Base-by-base conservation (phyloP, 2,888 invertebrate genomes). In the Itoplectis maculator region DNA sequence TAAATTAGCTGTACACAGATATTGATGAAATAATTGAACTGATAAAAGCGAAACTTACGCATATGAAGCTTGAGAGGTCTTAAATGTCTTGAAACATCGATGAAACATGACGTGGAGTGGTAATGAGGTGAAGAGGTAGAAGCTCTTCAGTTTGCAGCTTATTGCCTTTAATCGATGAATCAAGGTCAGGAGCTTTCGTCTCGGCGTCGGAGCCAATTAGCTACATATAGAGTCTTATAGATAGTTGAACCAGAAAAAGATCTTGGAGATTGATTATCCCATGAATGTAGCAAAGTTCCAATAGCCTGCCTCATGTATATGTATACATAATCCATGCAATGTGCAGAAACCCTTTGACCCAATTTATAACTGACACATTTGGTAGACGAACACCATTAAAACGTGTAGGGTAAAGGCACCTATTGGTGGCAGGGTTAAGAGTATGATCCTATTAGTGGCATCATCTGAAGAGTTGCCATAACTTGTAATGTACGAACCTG, bases 121-220 rank as follows among this genome's bases (percentile, higher is more conserved):
- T 20, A 23, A 23, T 11, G 11, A 20, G 9, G 9, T 54, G 54
- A 23, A 23, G 59, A 40, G 68, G 42, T 66, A 40, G 49, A 68
- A 45, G 15, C 61, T 45, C 73, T 63, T 68, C 40, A 18, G 13
- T 11, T 49, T 11, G 37, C 51, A 8, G 42, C 45, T 74, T 37
- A 45, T 20, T 37, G 47, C 66, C 42, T 74, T 56, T 69, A 74
- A 78, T 81, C 78, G 63, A 78, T 77, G 29, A 63, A 70, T 81
- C 78, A 78, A 81, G 81, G 81, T 74, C 74, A 47, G 56, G 69
- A 65, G 56, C 54, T 78, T 74, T 73, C 35, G 47, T 20, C 35
- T 18, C 66, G 65, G 56, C 59, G 51, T 70, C 69, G 37, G 15
- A 65, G 69, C 29, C 35, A 23, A 63, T 56, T 18, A 47, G 15